phyloP scores from a whole-genome alignment of 2,113 vertebrate genomes.

The Callochromis pleurospilus region DNA sequence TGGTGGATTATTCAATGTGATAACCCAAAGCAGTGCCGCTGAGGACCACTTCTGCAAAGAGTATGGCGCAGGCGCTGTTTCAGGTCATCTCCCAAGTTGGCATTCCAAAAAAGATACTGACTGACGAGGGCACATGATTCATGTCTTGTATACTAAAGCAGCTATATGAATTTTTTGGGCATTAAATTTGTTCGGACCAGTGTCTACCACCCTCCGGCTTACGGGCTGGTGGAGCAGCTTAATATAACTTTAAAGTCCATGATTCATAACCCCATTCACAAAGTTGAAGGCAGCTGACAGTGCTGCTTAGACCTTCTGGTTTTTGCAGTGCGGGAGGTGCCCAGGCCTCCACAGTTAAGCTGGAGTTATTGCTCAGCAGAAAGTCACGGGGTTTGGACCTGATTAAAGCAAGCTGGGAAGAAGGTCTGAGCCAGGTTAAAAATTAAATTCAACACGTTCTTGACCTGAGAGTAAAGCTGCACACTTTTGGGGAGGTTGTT shows the following conservation, averaged over 20 bases:
- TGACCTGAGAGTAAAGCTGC: not conserved
- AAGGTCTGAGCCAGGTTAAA: not conserved
- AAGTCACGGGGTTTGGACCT: not conserved
- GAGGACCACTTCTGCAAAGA: not conserved
- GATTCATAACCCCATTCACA: not conserved
- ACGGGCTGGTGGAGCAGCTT: not conserved
- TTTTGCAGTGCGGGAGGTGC: not conserved
- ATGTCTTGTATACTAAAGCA: not conserved
- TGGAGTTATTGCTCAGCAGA: not conserved
- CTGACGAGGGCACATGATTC: not conserved
- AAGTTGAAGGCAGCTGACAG: not conserved
- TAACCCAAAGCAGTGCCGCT: not conserved
- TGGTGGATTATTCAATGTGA: not conserved
- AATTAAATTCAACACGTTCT: not conserved
- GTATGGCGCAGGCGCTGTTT: not conserved
- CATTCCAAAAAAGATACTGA: not conserved
- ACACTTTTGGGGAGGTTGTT: not conserved
- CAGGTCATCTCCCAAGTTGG: not conserved
- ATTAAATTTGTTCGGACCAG: not conserved
- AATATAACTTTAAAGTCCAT: not conserved
- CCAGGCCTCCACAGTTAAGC: not conserved
- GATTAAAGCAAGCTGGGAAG: not conserved
- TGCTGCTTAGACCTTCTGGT: not conserved
- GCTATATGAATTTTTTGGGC: not conserved
- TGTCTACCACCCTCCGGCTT: not conserved